phyloP scores from a whole-genome alignment of 2,888 invertebrate species.

The Didymodactylos carnosus region DNA sequence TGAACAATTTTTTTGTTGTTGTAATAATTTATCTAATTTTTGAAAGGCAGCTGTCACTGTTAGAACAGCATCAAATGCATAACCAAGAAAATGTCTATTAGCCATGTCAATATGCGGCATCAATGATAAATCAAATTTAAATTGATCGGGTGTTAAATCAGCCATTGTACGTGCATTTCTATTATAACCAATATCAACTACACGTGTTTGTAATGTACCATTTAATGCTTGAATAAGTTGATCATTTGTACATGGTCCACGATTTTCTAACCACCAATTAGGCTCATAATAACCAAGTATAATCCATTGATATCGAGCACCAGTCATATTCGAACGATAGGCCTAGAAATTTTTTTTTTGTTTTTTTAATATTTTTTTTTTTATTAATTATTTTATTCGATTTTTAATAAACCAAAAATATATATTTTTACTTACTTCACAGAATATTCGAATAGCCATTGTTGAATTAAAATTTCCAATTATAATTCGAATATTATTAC shows the following conservation, averaged over 20 bases:
- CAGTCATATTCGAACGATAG: background rate
- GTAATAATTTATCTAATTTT: slow-evolving; percentile 48
- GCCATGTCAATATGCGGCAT: background rate
- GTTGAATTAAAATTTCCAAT: slow-evolving; percentile 83
- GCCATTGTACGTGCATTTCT: background rate
- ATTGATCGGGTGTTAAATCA: background rate
- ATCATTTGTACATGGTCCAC: background rate
- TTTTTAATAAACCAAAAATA: slow-evolving; percentile 47
- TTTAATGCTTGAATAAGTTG: slow-evolving; percentile 1
- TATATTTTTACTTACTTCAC: slow-evolving; percentile 27
- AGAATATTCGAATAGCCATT: slow-evolving; percentile 54
- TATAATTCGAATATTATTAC: slow-evolving; percentile 79
- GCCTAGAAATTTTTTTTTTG: background rate
- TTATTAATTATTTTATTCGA: slow-evolving; percentile 32
- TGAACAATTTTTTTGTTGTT: background rate
- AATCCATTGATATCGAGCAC: background rate
- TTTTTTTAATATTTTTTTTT: background rate
- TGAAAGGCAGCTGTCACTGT: slow-evolving; percentile 84
- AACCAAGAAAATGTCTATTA: slow-evolving; percentile 57
- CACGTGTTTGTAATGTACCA: slow-evolving; percentile 8
- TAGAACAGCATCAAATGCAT: slow-evolving; percentile 96
- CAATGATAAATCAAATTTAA: background rate
- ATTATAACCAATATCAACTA: background rate
- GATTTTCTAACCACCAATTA: background rate
- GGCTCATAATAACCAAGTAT: background rate